Evolutionary conservation across 1,140 invertebrate genomes (phyloP), one percentile per base, ranked within the genome.

Genomic region (Drosophila sp.): DNA sequence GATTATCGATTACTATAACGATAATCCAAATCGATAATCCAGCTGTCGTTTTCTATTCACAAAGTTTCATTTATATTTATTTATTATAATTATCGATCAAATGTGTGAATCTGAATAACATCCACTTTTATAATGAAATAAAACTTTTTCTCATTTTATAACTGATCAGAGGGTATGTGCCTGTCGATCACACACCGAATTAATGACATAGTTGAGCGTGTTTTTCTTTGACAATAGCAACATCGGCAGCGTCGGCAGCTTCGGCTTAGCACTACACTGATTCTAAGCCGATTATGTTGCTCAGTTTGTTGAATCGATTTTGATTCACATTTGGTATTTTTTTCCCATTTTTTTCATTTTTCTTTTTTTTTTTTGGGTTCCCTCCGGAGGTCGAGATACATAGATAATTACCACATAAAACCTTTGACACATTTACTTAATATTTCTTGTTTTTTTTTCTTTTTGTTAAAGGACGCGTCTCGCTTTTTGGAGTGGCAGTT

Each of bases 361-460:
- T n/a, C n/a, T n/a, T n/a, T n/a, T 21, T 41, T 45, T 29, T 21
- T 32, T 51, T 54, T 46, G 40, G 40, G 8, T 25, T 54, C 54
- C 14, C 11, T 34, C 36, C 16, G 18, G 18, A 36, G 53, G 45
- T 67, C 43, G 41, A 21, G 11, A 25, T 21, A 21, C 8, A 25
- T 21, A 27, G 61, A 21, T 74, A 69, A 77, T 73, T 77, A 73
- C 63, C 62, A 69, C 58, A 73, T 73, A 69, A 69, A 57, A 67
- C 63, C 21, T 73, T 76, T 76, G 74, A 76, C 70, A 76, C 71
- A 51, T 69, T 41, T 7, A 46, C 8, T 38, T 38, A 11, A 6
- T 38, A 21, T 38, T 13, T 13, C 36, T 11, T 38, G 4, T 38
- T 13, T 3, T 38, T 5, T 38, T 13, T 38, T 38, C 6, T 13